phyloP scores from a whole-genome alignment of 1,140 invertebrate species.

The Himalopsyche phryganea region DNA sequence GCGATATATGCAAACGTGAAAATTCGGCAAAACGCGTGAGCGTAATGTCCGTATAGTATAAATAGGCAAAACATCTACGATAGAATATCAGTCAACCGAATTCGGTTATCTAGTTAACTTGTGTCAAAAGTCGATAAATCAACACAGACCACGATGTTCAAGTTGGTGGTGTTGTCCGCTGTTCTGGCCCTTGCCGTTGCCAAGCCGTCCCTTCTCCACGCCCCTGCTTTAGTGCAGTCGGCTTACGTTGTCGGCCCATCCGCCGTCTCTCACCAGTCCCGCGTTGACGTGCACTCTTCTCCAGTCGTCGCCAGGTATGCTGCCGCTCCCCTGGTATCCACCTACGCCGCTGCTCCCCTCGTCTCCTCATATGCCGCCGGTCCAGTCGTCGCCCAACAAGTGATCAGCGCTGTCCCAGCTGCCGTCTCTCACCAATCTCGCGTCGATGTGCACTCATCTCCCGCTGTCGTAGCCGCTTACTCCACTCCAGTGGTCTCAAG shows the following conservation, averaged over 20 bases:
- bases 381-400: constrained; percentile 31
- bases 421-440: constrained; percentile 33
- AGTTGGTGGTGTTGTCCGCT: constrained; percentile 58
- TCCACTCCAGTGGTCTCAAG: constrained; percentile 22
- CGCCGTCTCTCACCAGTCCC: constrained; percentile 36
- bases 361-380: constrained; percentile 3
- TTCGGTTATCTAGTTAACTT: constrained; percentile 41
- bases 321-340: constrained; percentile 31
- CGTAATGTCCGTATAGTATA: constrained; percentile 41
- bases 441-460: constrained; percentile 26
- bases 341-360: constrained; percentile 23
- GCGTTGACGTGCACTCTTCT: constrained; percentile 41
- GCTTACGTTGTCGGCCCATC: constrained; percentile 38
- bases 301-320: constrained; percentile 17
- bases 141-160: constrained; percentile 56
- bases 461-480: constrained; percentile 6
- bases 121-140: constrained; percentile 35
- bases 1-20: constrained; percentile 34
- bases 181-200: constrained; percentile 47
- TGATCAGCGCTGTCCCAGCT: constrained; percentile 35
- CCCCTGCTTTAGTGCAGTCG: constrained; percentile 43
- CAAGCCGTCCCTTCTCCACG: constrained; percentile 42
- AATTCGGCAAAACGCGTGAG: constrained; percentile 37
- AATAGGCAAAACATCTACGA: constrained; percentile 38
- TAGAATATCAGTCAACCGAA: constrained; percentile 41